These are phyloP conservation scores for Heliconius sara DNA, from an alignment of 2,888 invertebrate species.

Conservation along the genomic window DNA sequence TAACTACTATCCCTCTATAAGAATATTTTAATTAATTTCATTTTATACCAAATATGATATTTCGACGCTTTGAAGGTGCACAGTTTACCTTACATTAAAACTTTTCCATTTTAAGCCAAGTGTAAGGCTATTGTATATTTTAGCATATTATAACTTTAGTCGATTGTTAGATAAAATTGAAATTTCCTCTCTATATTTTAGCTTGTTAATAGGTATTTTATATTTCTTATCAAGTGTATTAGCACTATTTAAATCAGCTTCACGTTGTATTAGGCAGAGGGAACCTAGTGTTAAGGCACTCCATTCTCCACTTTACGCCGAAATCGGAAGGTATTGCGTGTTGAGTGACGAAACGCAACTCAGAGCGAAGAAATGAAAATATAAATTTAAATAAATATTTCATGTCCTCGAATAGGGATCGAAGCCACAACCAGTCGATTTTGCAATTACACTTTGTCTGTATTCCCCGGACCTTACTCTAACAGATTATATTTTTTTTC, in stretches of 20 bases:
- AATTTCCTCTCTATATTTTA: not conserved
- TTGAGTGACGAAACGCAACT: too few species aligned
- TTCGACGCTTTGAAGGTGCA: not conserved
- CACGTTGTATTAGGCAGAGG: too few species aligned
- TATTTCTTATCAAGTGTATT: not conserved
- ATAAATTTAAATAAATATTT: too few species aligned
- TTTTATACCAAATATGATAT: not conserved
- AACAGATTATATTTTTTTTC: too few species aligned
- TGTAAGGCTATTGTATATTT: conserved; percentile 4
- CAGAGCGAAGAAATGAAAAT: too few species aligned
- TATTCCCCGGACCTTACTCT: too few species aligned
- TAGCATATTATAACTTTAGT: not conserved
- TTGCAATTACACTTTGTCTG: too few species aligned
- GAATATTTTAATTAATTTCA: conserved; percentile 3
- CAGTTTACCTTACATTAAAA: not conserved
- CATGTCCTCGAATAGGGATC: too few species aligned
- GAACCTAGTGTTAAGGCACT: too few species aligned
- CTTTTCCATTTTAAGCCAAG: not conserved
- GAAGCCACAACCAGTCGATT: too few species aligned
- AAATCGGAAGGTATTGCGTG: too few species aligned
- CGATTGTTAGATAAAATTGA: not conserved
- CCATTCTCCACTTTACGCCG: too few species aligned
- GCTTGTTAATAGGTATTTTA: not conserved
- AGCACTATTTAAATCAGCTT: not conserved
- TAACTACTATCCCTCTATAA: not conserved